Evolutionary conservation across 2,797 vertebrate species (phyloP).

Genomic region (Phoebastria nigripes): DNA sequence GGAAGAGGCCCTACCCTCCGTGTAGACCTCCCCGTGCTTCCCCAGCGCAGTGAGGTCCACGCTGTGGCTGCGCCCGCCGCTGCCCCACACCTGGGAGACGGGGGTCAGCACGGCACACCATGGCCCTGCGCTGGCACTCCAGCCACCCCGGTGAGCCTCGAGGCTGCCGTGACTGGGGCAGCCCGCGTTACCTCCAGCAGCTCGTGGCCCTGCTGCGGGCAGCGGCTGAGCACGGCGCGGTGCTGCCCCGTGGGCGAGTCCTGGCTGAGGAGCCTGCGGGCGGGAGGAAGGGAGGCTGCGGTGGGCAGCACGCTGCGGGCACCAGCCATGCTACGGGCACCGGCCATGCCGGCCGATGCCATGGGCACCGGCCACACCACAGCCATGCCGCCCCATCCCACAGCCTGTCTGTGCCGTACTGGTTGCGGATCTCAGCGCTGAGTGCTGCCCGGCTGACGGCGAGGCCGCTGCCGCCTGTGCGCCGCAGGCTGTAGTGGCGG

Average conservation of each 20-base stretch:
- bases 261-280: conserved; percentile 28
- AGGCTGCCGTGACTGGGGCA: fast-evolving
- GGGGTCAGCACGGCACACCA: not conserved
- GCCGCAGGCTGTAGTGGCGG: conserved; percentile 2
- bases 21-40: conserved; percentile 22
- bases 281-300: not conserved
- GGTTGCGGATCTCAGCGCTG: not conserved
- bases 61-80: not conserved
- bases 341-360: fast-evolving
- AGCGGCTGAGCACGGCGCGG: not conserved
- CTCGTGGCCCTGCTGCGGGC: not conserved
- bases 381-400: fast-evolving
- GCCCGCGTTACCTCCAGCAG: not conserved
- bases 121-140: fast-evolving
- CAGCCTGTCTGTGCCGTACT: not conserved
- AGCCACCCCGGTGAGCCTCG: fast-evolving
- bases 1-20: not conserved
- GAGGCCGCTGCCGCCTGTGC: fast-evolving
- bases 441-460: not conserved
- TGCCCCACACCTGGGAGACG: not conserved
- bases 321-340: fast-evolving
- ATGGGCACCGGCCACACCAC: fast-evolving
- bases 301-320: fast-evolving
- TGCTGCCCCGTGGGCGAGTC: not conserved
- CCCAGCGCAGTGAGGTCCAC: conserved; percentile 1